Percentiles rank a stretch among this genome's conserved stretches.
Conservation (phyloP, 2,888 invertebrate genomes). For the Ochropleura plecta region DNA sequence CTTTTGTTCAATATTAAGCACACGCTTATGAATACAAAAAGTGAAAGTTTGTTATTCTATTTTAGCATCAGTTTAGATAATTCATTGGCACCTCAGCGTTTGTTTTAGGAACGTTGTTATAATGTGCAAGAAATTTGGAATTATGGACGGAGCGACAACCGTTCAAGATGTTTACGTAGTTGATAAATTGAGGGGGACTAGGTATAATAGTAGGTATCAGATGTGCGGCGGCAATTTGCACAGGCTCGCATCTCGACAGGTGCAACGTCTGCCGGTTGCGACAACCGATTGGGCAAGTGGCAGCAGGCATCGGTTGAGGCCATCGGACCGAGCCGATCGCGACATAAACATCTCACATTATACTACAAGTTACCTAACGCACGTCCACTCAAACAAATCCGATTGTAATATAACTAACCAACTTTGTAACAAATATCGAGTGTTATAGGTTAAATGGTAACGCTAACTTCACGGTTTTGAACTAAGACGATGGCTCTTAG, state of each 20-base stretch:
- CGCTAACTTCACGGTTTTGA: conserved; percentile 44
- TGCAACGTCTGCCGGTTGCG: conserved; percentile 88
- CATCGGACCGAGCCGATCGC: conserved; percentile 84
- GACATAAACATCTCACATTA: conserved; percentile 87
- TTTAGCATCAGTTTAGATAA: conserved; percentile 67
- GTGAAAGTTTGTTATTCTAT: conserved; percentile 75
- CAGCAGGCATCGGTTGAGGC: conserved; percentile 82
- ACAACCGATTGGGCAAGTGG: conserved; percentile 87
- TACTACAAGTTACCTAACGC: conserved; percentile 83
- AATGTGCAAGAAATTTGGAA: conserved; percentile 26
- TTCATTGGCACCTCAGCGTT: conserved; percentile 53
- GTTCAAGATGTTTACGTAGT: conserved; percentile 42
- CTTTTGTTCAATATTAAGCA: conserved; percentile 73
- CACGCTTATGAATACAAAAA: conserved; percentile 70
- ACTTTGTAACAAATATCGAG: conserved; percentile 75
- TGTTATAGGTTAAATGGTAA: conserved; percentile 63
- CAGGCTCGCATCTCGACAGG: conserved; percentile 86
- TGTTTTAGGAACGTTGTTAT: conserved; percentile 44
- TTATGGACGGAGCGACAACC: conserved; percentile 23
- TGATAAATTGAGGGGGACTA: conserved; percentile 66
- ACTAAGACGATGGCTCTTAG: conserved; percentile 69
- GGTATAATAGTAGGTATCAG: conserved; percentile 72
- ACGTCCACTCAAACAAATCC: conserved; percentile 83
- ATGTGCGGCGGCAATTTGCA: conserved; percentile 82
- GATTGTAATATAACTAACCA: conserved; percentile 79